Conservation (phyloP, 2,797 vertebrate species). For the Cuniculus paca region DNA sequence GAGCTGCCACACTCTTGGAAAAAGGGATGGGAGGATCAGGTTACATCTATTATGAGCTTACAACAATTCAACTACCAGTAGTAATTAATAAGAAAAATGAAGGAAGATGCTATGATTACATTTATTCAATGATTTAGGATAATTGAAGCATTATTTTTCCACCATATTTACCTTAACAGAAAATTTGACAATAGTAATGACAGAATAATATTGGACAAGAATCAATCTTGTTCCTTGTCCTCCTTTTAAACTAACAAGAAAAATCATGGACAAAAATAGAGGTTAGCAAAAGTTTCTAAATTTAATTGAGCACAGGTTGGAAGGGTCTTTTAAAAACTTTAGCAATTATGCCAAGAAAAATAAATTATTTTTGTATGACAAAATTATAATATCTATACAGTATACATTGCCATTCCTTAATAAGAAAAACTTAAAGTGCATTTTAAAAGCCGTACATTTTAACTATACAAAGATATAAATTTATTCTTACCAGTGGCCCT, state of each 20-base stretch:
- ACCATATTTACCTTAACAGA: neutral
- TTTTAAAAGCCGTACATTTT: conserved; percentile 24
- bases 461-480: conserved; percentile 18
- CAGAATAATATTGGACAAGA: conserved; percentile 7
- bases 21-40: neutral
- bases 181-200: conserved; percentile 21
- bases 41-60: neutral
- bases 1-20: neutral
- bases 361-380: conserved; percentile 22
- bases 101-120: neutral
- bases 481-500: conserved; percentile 88
- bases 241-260: conserved; percentile 33
- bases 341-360: conserved; percentile 12
- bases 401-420: neutral
- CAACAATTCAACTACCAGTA: neutral
- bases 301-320: conserved; percentile 47
- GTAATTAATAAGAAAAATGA: conserved; percentile 49
- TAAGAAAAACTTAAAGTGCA: conserved; percentile 28
- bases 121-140: conserved; percentile 31
- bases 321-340: conserved; percentile 43
- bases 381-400: neutral
- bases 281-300: conserved; percentile 46
- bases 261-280: conserved; percentile 11
- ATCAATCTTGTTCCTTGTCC: neutral
- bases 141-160: conserved; percentile 37